These are phyloP conservation scores for Leuciscus idus DNA, from an alignment of 2,113 vertebrate genomes.

Conservation along the genomic window DNA sequence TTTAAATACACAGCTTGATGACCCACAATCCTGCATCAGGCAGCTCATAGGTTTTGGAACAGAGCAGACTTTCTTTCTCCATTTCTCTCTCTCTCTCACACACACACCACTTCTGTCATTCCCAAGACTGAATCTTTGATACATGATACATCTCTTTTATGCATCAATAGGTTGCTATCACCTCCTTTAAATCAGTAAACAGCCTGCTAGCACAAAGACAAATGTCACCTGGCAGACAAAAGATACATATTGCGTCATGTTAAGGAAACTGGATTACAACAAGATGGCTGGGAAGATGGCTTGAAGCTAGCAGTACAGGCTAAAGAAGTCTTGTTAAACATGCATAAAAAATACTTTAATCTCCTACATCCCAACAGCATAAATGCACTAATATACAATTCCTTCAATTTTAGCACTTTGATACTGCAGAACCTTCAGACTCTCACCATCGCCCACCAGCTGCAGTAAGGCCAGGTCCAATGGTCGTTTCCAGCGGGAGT, in stretches of 20 bases:
- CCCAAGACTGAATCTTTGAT: constrained; percentile 21
- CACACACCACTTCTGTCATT: constrained; percentile 10
- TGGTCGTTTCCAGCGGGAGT: constrained; percentile 91
- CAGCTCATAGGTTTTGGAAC: not conserved
- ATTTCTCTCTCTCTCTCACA: not conserved
- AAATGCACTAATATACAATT: constrained; percentile 15
- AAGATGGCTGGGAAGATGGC: constrained; percentile 5
- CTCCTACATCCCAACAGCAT: constrained; percentile 9
- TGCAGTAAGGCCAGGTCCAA: constrained; percentile 91
- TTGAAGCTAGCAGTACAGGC: constrained; percentile 5
- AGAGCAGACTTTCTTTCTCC: not conserved
- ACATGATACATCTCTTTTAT: constrained; percentile 28
- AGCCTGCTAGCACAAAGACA: constrained; percentile 21
- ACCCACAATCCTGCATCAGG: not conserved
- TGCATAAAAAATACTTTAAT: constrained; percentile 30
- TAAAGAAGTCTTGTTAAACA: constrained; percentile 31
- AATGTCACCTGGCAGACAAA: constrained; percentile 31
- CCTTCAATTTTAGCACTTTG: not conserved
- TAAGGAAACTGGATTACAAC: constrained; percentile 4
- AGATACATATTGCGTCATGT: constrained; percentile 29
- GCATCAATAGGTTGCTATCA: constrained; percentile 8
- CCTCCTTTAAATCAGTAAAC: constrained; percentile 34
- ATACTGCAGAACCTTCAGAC: not conserved
- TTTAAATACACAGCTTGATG: not conserved
- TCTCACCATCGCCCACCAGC: constrained; percentile 92